phyloP scores from a whole-genome alignment of 2,113 vertebrate species.

The Hystrix cristata region DNA sequence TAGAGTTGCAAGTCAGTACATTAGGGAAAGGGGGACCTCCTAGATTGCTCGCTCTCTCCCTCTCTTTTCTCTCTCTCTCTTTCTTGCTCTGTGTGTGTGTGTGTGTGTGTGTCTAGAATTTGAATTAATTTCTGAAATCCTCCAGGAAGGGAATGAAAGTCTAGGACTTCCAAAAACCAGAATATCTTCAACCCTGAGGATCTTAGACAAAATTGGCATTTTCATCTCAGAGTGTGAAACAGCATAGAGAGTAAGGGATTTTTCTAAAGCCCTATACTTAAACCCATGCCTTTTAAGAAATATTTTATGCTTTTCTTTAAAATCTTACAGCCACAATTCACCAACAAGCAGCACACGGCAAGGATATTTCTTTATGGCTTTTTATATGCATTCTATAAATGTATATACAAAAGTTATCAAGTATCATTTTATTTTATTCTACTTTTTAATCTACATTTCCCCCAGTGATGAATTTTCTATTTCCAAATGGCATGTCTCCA shows the following conservation, averaged over 20 bases:
- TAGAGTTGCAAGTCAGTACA: not conserved
- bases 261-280: not conserved
- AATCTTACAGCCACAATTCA: not conserved
- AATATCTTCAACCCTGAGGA: not conserved
- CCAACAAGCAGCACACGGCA: not conserved
- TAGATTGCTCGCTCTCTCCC: too few species aligned
- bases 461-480: not conserved
- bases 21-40: not conserved
- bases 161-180: not conserved
- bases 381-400: not conserved
- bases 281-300: not conserved
- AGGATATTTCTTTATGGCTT: not conserved
- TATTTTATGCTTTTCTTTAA: constrained; percentile 5
- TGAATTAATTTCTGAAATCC: not conserved
- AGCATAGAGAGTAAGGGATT: not conserved
- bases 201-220: not conserved
- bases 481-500: not conserved
- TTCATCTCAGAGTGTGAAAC: not conserved
- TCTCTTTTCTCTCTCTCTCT: too few species aligned
- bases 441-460: not conserved
- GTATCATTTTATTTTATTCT: not conserved
- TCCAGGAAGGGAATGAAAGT: not conserved
- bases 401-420: not conserved
- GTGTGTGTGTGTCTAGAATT: not conserved
- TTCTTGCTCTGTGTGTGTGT: too few species aligned